These are phyloP conservation scores for Erythrocercus mccallii DNA, from an alignment of 2,113 vertebrate species.

Conservation along the genomic window DNA sequence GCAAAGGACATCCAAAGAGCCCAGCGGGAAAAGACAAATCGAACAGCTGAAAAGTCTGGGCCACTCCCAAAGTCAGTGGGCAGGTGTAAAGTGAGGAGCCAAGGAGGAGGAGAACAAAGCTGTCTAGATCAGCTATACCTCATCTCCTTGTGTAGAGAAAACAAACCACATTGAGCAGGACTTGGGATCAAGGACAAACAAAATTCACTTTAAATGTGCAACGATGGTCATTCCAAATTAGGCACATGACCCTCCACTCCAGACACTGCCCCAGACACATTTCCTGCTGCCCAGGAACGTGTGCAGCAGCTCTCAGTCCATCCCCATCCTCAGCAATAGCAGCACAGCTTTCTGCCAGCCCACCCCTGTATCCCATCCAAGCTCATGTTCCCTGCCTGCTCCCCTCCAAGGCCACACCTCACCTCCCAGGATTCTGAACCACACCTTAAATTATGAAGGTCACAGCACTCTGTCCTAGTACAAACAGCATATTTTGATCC, in stretches of 20 bases:
- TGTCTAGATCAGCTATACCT: background rate
- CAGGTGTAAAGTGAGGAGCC: background rate
- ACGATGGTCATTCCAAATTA: background rate
- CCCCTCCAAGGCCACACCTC: background rate
- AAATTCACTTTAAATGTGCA: too few relatives aligned
- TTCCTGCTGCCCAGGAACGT: background rate
- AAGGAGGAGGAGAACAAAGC: background rate
- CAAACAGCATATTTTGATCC: background rate
- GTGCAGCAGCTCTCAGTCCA: background rate
- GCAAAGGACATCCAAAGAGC: background rate
- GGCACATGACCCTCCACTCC: background rate
- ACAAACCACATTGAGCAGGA: fast-evolving
- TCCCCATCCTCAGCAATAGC: background rate
- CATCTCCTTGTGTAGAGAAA: background rate
- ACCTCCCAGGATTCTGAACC: background rate
- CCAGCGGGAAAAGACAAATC: background rate
- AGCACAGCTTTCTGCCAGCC: background rate
- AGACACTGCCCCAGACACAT: background rate
- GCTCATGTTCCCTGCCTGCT: background rate
- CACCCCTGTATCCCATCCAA: background rate
- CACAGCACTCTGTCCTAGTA: background rate
- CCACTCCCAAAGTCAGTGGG: background rate
- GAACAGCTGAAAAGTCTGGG: background rate
- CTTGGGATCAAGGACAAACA: background rate
- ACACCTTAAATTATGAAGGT: background rate